Conservation (phyloP, 2,888 invertebrate genomes). For the Tachystola acroxantha region DNA sequence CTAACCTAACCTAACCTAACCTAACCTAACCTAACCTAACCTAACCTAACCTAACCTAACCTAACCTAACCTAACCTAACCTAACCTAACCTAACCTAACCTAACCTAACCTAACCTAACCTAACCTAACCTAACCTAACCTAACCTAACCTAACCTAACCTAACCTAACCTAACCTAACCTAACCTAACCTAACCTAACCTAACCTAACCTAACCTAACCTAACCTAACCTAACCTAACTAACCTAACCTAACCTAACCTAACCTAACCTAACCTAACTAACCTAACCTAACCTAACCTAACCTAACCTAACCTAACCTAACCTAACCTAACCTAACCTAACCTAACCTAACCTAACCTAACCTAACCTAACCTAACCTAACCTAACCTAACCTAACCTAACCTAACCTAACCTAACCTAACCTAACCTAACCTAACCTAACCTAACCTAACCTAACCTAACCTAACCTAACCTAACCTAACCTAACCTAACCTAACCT, state of each 20-base stretch:
- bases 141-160: constrained; percentile 9
- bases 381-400: constrained; percentile 8
- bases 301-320: constrained; percentile 7
- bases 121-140: constrained; percentile 8
- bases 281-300: constrained; percentile 7
- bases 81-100: constrained; percentile 9
- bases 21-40: constrained; percentile 8
- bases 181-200: constrained; percentile 20
- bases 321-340: constrained; percentile 8
- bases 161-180: constrained; percentile 14
- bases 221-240: constrained; percentile 13
- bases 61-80: constrained; percentile 6
- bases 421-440: constrained; percentile 10
- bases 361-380: constrained; percentile 5
- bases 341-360: constrained; percentile 6
- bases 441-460: constrained; percentile 10
- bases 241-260: constrained; percentile 11
- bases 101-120: constrained; percentile 10
- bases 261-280: constrained; percentile 10
- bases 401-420: constrained; percentile 11
- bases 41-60: constrained; percentile 5
- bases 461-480: constrained; percentile 7
- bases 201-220: constrained; percentile 20
- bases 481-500: constrained; percentile 19
- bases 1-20: constrained; percentile 9